These are phyloP conservation scores for Scylla paramamosain DNA, from an alignment of 1,140 invertebrate genomes.

Conservation along the genomic window DNA sequence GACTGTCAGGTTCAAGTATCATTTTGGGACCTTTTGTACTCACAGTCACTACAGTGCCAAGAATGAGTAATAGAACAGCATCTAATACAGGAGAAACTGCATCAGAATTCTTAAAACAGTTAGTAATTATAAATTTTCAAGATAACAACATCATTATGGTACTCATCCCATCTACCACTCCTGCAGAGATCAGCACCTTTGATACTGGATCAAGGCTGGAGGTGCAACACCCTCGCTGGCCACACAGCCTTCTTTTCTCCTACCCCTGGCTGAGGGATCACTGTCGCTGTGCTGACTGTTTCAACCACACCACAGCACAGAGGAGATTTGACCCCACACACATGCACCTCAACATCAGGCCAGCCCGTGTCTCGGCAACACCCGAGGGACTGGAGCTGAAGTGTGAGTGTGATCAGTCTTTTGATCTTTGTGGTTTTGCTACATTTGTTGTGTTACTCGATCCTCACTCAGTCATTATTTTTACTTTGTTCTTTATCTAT, in stretches of 20 bases:
- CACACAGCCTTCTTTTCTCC: constrained; percentile 37
- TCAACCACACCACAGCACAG: constrained; percentile 56
- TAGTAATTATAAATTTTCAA: no score
- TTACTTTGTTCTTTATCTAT: neutral
- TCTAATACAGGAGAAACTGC: no score
- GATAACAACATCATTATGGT: no score
- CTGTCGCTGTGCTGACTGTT: constrained; percentile 56
- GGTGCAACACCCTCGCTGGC: constrained; percentile 48
- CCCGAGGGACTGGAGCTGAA: constrained; percentile 28
- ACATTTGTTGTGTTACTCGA: neutral
- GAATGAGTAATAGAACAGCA: no score
- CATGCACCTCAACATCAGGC: constrained; percentile 47
- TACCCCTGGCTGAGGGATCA: constrained; percentile 64
- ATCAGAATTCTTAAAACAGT: no score
- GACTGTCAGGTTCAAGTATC: no score
- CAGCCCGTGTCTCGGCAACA: constrained; percentile 45
- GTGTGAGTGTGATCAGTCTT: constrained; percentile 27
- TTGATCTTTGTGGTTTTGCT: neutral
- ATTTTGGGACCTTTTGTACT: no score
- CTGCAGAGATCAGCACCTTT: neutral
- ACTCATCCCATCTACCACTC: no score
- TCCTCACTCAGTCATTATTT: neutral
- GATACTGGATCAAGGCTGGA: constrained; percentile 36
- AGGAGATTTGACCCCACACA: constrained; percentile 24
- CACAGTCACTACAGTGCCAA: no score